Conservation (phyloP, 2,888 invertebrate genomes). For the Abscondita cerata region DNA sequence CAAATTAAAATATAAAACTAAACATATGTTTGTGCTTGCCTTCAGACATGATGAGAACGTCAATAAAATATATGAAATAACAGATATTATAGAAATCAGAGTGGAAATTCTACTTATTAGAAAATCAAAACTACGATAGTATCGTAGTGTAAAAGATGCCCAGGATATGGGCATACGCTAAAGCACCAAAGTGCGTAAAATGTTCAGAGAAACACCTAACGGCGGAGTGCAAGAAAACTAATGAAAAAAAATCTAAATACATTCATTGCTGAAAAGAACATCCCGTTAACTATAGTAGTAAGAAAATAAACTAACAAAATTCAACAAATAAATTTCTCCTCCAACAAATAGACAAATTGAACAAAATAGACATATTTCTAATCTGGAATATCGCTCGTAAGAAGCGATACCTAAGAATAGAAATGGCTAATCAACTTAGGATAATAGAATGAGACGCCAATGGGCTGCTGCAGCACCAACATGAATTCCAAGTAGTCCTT, state of each 20-base stretch:
- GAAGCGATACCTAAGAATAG: constrained; percentile 29
- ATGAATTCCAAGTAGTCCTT: constrained; percentile 34
- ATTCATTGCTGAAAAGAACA: constrained; percentile 6
- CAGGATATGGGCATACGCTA: constrained; percentile 15
- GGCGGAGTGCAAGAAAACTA: not conserved
- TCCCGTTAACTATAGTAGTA: constrained; percentile 16
- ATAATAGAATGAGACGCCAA: constrained; percentile 37
- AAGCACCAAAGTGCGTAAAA: constrained; percentile 35
- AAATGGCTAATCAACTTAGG: constrained; percentile 28
- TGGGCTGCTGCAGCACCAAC: constrained; percentile 36
- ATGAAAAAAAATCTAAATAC: not conserved
- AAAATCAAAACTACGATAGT: constrained; percentile 26
- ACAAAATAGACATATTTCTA: constrained; percentile 29
- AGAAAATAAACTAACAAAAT: no score
- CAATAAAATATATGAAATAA: constrained; percentile 24
- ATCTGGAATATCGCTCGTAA: constrained; percentile 28
- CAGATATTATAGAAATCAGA: constrained; percentile 12
- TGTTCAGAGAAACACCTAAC: not conserved
- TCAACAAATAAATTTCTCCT: no score
- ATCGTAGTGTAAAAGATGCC: not conserved
- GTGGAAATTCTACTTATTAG: constrained; percentile 15
- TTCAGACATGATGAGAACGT: constrained; percentile 26
- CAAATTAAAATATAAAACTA: constrained; percentile 23
- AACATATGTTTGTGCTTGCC: constrained; percentile 16
- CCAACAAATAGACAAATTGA: constrained; percentile 24